phyloP scores from a whole-genome alignment of 2,113 vertebrate species.

The Etheostoma spectabile region DNA sequence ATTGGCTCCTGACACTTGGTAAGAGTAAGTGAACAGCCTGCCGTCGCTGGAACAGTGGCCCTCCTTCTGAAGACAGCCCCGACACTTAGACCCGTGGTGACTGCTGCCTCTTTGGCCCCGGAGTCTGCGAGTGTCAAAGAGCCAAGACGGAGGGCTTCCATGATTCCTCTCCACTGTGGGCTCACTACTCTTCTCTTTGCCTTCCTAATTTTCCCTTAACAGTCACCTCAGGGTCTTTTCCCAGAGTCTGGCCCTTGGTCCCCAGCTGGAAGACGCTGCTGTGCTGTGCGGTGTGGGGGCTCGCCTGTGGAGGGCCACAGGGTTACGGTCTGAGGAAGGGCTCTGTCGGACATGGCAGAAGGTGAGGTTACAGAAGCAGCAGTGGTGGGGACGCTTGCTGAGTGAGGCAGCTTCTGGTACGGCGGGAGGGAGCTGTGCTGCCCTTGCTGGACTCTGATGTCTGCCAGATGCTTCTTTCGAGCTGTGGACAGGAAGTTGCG shows the following conservation, averaged over 20 bases:
- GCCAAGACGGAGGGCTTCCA: conserved; percentile 68
- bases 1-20: conserved; percentile 43
- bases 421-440: conserved; percentile 52
- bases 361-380: not conserved
- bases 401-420: conserved; percentile 49
- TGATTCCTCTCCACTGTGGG: not conserved
- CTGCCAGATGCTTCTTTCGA: not conserved
- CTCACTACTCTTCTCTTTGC: conserved; percentile 56
- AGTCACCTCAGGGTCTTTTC: not conserved
- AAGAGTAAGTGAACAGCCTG: conserved; percentile 48
- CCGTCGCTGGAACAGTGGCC: conserved; percentile 36
- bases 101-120: not conserved
- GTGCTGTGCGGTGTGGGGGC: rapidly evolving
- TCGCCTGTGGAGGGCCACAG: not conserved
- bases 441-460: conserved; percentile 11
- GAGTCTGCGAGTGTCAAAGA: conserved; percentile 43
- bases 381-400: not conserved
- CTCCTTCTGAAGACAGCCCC: rapidly evolving
- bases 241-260: not conserved
- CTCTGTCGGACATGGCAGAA: not conserved
- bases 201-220: not conserved
- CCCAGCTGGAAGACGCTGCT: not conserved
- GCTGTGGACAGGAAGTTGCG: conserved; percentile 5
- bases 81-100: not conserved
- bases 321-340: not conserved